Base-by-base conservation (phyloP, 2,888 invertebrate species). In the Caenorhabditis panamensis region DNA sequence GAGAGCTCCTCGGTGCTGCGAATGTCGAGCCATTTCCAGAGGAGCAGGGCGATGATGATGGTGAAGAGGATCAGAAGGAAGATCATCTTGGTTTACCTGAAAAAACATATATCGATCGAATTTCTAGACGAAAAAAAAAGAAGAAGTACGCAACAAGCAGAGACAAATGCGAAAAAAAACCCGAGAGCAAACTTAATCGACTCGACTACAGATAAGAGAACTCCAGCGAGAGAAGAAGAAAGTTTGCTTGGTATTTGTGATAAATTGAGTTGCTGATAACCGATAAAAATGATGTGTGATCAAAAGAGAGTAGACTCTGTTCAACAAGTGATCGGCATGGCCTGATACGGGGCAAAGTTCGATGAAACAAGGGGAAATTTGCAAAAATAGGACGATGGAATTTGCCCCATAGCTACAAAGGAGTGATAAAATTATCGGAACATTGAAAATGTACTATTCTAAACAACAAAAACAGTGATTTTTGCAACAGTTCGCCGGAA, bases 1-100 rank as follows among this genome's bases (percentile, higher is more conserved):
- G 77, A 69, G 9, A 84, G 67, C 41, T 87, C 87, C 2, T 82
- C 85, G n/a, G 75, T 13, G n/a, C 82, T 82, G 26, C 87, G 79
- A 63, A 86, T 80, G 64, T 86, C 87, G 54, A 87, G 69, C 79
- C 85, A 81, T 72, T 87, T 87, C 85, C 87, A 86, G 36, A 87
- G 69, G 13, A 84, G 73, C 9, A 82, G 63, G 4, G 49, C 67
- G n/a, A 81, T 64, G 16, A 81, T 56, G 49, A 69, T 28, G 28
- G 24, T 16, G 44, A 73, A 24, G 9, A 73, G 1, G 20, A 73
- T 56, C 24, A 51, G 28, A 20, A 63, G 16, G n/a, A 61, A 11
- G 13, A 71, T 56, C 22, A 71, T 31, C 26, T 37, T 13, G 26
- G 18, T 49, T 20, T 9, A 31, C 31, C 31, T 31, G 31, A 31